Base-by-base conservation (phyloP, 2,113 vertebrate genomes). In the Amazona vittata region DNA sequence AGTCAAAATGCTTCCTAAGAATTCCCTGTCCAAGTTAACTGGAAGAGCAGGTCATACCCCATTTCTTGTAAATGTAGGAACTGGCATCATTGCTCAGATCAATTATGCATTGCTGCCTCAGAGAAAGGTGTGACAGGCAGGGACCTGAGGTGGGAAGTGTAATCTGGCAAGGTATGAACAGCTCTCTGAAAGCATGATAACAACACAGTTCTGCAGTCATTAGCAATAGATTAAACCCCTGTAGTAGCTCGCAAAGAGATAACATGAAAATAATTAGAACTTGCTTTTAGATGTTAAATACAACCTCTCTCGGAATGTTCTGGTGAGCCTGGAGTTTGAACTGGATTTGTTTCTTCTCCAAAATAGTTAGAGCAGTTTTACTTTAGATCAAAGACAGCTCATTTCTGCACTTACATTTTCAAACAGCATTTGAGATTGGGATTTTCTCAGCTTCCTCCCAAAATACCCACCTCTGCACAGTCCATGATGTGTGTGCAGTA, bases 191-290 rank as follows among this genome's bases (percentile, higher is more conserved):
- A 53, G 39, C 55, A 28, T 4, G n/a, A 10, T 1, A 47, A 10
- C 47, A 44, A 14, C 15, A 10, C 1, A 29, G 53, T 5, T 52
- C 60, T 68, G 35, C 35, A 10, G 31, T 15, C 52, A 24, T 22
- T 2, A 44, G 29, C 86, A 43, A 21, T 1, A 50, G 83, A 52
- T 62, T 7, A 1, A 2, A 41, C 29, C 29, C 35, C 6, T 0
- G 0, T 4, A n/a, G 41, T 19, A 24, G 15, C 26, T 52, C 52
- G 26, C n/a, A 49, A 55, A 75, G 18, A 57, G 26, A 35, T 5
- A 76, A 64, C 25, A 20, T 71, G 43, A 71, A 6, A 75, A 71
- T 28, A 59, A 44, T 28, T 6, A 55, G 4, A 79, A 49, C 47
- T n/a, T 59, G 29, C 21, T 78, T 41, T 53, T 9, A 31, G 22